phyloP scores from a whole-genome alignment of 2,113 vertebrate genomes.

The Erythrolamprus reginae region DNA sequence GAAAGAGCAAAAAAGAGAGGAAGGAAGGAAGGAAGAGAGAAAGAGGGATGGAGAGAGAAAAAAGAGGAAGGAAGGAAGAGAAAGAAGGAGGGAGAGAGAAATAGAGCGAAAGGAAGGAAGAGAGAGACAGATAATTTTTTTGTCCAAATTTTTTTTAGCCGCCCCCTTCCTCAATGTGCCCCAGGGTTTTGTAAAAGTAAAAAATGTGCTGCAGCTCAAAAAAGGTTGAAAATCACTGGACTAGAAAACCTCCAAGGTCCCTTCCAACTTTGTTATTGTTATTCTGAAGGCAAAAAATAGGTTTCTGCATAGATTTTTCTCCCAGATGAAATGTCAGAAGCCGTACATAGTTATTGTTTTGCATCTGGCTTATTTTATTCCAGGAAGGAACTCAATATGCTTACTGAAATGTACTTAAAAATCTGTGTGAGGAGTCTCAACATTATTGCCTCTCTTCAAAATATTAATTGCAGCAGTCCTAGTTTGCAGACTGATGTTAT shows the following conservation, averaged over 20 bases:
- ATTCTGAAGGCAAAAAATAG: not conserved
- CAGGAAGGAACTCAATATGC: not conserved
- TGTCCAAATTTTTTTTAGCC: too few species aligned
- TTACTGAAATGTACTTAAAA: not conserved
- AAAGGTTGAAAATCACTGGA: too few species aligned
- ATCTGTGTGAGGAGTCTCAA: not conserved
- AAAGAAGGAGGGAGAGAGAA: too few species aligned
- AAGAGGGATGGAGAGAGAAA: too few species aligned
- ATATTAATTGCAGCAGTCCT: slow-evolving; percentile 3
- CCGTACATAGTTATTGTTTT: not conserved
- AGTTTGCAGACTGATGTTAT: not conserved
- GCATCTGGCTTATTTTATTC: not conserved
- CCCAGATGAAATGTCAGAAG: not conserved
- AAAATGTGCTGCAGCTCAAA: too few species aligned
- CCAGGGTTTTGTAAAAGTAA: too few species aligned
- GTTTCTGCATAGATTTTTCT: not conserved
- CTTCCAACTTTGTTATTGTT: not conserved
- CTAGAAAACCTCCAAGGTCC: not conserved
- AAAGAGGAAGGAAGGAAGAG: too few species aligned
- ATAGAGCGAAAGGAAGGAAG: too few species aligned
- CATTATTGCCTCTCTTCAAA: not conserved
- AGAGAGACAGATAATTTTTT: too few species aligned
- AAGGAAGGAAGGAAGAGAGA: too few species aligned
- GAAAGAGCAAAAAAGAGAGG: too few species aligned
- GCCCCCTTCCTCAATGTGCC: too few species aligned